Evolutionary conservation across 2,797 vertebrate genomes (phyloP).

Genomic region (Petrocephalus sullivani): DNA sequence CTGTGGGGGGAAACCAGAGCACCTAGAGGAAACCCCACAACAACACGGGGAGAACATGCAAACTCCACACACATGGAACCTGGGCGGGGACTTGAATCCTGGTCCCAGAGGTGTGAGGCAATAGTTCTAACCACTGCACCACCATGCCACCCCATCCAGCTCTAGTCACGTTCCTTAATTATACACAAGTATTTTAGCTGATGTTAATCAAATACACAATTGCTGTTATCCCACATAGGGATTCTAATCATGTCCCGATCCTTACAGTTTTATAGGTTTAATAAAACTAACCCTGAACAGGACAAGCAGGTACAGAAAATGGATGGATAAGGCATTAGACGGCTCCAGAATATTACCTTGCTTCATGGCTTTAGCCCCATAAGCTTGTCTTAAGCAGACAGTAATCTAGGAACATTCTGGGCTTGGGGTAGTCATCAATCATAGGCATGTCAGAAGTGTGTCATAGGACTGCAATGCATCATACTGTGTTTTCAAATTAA

Average conservation of each 20-base stretch:
- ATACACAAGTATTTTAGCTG: background rate
- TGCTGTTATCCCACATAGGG: background rate
- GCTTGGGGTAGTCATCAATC: background rate
- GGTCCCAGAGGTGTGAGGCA: too few species aligned
- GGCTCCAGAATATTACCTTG: background rate
- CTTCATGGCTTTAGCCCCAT: background rate
- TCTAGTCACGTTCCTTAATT: background rate
- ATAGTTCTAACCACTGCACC: too few species aligned
- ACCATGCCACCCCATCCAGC: too few species aligned
- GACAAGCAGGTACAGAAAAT: background rate
- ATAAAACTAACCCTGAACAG: background rate
- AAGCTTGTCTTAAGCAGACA: background rate
- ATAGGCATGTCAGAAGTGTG: background rate
- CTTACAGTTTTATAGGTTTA: background rate
- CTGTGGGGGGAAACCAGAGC: too few species aligned
- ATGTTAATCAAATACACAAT: background rate
- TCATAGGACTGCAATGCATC: background rate
- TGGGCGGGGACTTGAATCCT: too few species aligned
- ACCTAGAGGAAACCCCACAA: too few species aligned
- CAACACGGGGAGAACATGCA: too few species aligned
- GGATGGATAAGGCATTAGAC: background rate
- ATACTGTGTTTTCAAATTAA: background rate
- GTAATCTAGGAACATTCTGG: background rate
- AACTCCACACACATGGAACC: too few species aligned
- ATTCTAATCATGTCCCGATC: background rate